A percentile compares a stretch with the other conserved stretches of the same genome.
Evolutionary conservation across 2,888 invertebrate genomes (phyloP).

Genomic region (Agapetus fuscipes): DNA sequence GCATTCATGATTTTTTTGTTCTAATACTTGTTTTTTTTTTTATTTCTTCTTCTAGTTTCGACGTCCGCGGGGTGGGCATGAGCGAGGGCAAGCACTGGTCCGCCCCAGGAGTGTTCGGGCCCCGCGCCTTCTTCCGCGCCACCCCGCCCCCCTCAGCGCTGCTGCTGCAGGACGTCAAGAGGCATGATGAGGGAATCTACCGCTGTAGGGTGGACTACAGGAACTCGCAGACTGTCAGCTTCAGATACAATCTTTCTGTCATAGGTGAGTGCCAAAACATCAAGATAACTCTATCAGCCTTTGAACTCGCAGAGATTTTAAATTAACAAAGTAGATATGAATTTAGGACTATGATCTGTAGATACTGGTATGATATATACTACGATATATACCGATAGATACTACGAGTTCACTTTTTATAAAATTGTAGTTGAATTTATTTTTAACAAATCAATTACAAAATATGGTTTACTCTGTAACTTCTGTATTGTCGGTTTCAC

Average conservation of each 20-base stretch:
- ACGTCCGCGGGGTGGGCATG: constrained; percentile 74
- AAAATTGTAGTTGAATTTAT: too few species aligned
- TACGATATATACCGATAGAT: too few species aligned
- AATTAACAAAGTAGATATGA: too few species aligned
- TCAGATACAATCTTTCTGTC: constrained; percentile 81
- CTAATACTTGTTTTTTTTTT: too few species aligned
- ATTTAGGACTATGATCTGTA: too few species aligned
- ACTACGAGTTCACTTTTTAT: too few species aligned
- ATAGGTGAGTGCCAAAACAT: constrained; percentile 82
- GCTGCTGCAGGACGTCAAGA: constrained; percentile 65
- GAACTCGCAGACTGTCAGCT: constrained; percentile 81
- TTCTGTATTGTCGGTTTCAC: too few species aligned
- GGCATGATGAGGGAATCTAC: constrained; percentile 83
- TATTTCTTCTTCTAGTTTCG: constrained; percentile 59
- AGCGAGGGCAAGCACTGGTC: constrained; percentile 78
- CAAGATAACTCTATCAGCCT: too few species aligned
- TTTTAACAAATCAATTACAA: too few species aligned
- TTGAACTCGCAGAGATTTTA: too few species aligned
- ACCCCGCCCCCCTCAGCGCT: constrained; percentile 72
- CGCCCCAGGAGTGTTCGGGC: constrained; percentile 75
- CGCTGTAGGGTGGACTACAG: constrained; percentile 85
- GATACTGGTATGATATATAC: too few species aligned
- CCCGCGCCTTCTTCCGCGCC: constrained; percentile 75
- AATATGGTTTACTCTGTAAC: too few species aligned
- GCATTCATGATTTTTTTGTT: not conserved